phyloP scores from a whole-genome alignment of 2,797 vertebrate species.

The Taenioides sp. region DNA sequence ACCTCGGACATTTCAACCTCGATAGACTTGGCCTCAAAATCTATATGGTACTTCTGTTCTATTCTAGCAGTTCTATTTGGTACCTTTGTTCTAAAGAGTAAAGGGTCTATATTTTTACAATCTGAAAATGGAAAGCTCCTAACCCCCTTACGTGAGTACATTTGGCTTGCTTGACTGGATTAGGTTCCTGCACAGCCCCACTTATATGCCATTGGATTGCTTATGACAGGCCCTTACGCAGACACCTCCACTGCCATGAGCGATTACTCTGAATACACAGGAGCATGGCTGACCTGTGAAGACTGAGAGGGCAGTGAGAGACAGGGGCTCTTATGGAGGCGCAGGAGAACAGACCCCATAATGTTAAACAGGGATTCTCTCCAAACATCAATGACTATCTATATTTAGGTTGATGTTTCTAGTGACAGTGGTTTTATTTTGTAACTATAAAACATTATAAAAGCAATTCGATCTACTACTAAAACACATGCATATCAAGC shows the following conservation, averaged over 20 bases:
- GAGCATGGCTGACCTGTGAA: conserved; percentile 53
- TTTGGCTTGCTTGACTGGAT: conserved; percentile 63
- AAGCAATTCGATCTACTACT: too few species aligned
- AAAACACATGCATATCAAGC: too few species aligned
- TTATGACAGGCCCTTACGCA: conserved; percentile 76
- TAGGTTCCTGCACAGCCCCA: conserved; percentile 66
- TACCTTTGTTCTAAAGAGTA: neutral
- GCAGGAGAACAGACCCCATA: conserved; percentile 17
- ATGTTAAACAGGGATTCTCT: conserved; percentile 23
- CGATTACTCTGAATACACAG: conserved; percentile 70
- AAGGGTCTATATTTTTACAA: neutral
- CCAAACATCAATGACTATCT: neutral
- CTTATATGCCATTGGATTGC: conserved; percentile 70
- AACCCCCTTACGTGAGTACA: conserved; percentile 37
- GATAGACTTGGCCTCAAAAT: neutral
- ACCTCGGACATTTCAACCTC: neutral
- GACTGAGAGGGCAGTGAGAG: conserved; percentile 29
- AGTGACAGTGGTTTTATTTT: too few species aligned
- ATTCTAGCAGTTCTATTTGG: too few species aligned
- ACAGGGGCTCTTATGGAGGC: conserved; percentile 25
- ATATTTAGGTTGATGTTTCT: neutral
- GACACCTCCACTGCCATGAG: conserved; percentile 73
- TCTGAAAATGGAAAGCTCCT: conserved; percentile 47
- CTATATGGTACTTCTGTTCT: neutral
- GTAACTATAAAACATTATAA: too few species aligned